These are phyloP conservation scores for Archocentrus centrarchus DNA, from an alignment of 2,113 vertebrate species.

Conservation along the genomic window DNA sequence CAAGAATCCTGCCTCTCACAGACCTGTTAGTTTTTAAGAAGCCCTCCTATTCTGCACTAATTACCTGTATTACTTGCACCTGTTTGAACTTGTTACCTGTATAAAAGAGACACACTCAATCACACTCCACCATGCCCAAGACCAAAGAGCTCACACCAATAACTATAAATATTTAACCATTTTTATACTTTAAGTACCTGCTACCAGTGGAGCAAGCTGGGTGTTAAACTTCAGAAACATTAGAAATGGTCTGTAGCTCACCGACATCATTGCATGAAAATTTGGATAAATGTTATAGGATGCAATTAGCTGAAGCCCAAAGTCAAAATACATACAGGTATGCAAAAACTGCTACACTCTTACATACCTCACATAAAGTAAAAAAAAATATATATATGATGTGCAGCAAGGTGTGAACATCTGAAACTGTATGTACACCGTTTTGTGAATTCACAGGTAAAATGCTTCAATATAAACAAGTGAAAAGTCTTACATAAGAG, in stretches of 20 bases:
- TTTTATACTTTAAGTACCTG: not conserved
- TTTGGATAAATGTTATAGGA: not conserved
- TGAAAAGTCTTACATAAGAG: slow-evolving; percentile 2
- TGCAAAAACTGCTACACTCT: not conserved
- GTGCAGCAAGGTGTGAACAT: accelerated
- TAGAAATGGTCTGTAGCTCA: not conserved
- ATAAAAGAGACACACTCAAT: too few species aligned
- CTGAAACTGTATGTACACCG: not conserved
- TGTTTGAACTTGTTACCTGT: too few species aligned
- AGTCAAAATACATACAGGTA: not conserved
- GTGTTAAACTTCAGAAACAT: not conserved
- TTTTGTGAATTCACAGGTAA: slow-evolving; percentile 14
- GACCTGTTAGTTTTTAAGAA: too few species aligned
- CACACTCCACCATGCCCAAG: too few species aligned
- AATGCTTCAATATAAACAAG: not conserved
- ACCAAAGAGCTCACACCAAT: not conserved
- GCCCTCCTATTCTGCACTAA: too few species aligned
- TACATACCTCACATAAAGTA: not conserved
- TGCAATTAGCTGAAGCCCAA: not conserved
- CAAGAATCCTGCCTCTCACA: too few species aligned
- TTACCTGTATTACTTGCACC: too few species aligned
- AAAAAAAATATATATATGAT: not conserved
- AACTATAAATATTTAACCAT: not conserved
- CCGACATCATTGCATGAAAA: not conserved
- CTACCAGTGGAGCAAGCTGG: not conserved